phyloP scores from a whole-genome alignment of 2,113 vertebrate species.

The Cacatua alba region DNA sequence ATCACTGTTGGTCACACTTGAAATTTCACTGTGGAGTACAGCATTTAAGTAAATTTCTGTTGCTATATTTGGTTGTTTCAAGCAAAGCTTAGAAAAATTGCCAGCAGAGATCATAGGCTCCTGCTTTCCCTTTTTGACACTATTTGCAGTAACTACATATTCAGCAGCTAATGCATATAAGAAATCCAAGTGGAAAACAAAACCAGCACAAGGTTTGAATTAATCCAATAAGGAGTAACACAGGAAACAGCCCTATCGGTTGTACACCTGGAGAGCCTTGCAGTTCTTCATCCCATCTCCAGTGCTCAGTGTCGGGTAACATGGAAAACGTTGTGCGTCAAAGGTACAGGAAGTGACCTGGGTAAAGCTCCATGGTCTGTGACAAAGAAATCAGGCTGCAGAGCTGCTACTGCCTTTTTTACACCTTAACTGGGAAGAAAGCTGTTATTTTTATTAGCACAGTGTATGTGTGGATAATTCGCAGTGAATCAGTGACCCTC shows the following conservation, averaged over 20 bases:
- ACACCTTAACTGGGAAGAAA: not conserved
- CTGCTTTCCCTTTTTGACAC: not conserved
- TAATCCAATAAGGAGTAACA: not conserved
- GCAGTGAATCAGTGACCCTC: not conserved
- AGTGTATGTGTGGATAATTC: not conserved
- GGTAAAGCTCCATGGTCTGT: not conserved
- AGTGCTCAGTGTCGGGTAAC: not conserved
- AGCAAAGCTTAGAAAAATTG: not conserved
- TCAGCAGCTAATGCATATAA: not conserved
- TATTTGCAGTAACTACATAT: not conserved
- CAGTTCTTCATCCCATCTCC: not conserved
- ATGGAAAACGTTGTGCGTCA: accelerated
- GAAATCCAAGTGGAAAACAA: not conserved
- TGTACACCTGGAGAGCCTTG: not conserved
- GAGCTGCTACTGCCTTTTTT: not conserved
- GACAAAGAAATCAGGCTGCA: not conserved
- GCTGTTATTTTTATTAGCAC: not conserved
- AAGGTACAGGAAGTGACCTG: not conserved
- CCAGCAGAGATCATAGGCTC: not conserved
- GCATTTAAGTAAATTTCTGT: not conserved
- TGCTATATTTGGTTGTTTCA: not conserved
- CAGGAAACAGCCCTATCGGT: not conserved
- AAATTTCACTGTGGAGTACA: not conserved
- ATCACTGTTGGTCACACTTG: not conserved
- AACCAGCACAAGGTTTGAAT: not conserved